phyloP scores from a whole-genome alignment of 2,797 vertebrate species.

The Clarias pachynema region DNA sequence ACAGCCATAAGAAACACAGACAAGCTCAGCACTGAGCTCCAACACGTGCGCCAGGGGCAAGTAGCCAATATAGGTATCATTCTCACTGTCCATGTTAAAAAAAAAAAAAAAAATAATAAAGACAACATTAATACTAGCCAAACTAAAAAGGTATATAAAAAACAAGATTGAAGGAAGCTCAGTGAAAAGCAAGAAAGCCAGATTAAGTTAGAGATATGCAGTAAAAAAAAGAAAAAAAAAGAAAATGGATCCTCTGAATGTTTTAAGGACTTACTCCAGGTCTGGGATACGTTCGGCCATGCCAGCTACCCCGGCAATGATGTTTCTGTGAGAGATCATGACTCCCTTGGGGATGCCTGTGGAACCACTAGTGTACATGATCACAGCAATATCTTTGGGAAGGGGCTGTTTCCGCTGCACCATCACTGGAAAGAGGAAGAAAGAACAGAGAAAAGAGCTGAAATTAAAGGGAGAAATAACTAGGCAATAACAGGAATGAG shows the following conservation, averaged over 20 bases:
- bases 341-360: slow-evolving; percentile 97
- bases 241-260: neutral
- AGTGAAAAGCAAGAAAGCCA: neutral
- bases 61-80: slow-evolving; percentile 93
- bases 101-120: neutral
- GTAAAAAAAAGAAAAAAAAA: neutral
- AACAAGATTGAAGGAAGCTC: neutral
- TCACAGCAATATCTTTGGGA: slow-evolving; percentile 87
- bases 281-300: slow-evolving; percentile 94
- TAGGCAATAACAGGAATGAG: neutral
- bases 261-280: slow-evolving; percentile 72
- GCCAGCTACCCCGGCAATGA: slow-evolving; percentile 92
- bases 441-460: neutral
- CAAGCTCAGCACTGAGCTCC: slow-evolving; percentile 93
- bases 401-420: slow-evolving; percentile 74
- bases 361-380: slow-evolving; percentile 99
- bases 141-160: neutral
- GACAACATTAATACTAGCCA: neutral
- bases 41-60: slow-evolving; percentile 94
- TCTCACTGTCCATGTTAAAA: slow-evolving; percentile 77
- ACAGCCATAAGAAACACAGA: slow-evolving; percentile 91
- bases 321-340: slow-evolving; percentile 96
- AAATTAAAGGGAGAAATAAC: neutral
- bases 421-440: slow-evolving; percentile 65
- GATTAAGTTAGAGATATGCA: neutral